Evolutionary conservation across 2,113 vertebrate genomes (phyloP).

Genomic region (Synodontis membranacea): DNA sequence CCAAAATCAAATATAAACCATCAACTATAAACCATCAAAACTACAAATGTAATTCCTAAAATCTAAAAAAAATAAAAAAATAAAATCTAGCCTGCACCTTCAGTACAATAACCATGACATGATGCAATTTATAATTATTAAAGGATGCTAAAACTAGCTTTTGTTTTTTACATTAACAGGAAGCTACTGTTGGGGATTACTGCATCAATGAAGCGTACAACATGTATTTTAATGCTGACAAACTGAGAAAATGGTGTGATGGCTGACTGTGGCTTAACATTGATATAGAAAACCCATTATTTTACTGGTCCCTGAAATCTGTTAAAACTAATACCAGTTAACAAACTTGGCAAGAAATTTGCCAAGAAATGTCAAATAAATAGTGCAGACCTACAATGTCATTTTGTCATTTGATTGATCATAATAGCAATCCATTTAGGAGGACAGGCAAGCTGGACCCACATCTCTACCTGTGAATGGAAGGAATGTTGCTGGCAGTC

Average conservation of each 20-base stretch:
- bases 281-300: not conserved
- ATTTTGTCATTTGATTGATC: not conserved
- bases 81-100: not conserved
- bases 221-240: not conserved
- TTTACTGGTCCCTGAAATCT: constrained; percentile 13
- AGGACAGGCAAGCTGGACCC: constrained; percentile 11
- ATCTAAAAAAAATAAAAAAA: not conserved
- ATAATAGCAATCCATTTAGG: not conserved
- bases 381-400: not conserved
- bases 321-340: not conserved
- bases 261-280: not conserved
- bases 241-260: not conserved
- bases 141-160: not conserved
- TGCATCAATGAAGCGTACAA: not conserved
- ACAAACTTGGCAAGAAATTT: not conserved
- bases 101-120: not conserved
- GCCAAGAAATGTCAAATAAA: not conserved
- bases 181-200: not conserved
- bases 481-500: constrained; percentile 7
- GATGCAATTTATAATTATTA: not conserved
- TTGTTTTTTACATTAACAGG: not conserved
- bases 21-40: not conserved
- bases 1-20: not conserved
- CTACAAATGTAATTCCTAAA: not conserved
- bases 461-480: not conserved